Conservation (phyloP, 1,140 invertebrate species). For the Chironomus striatipennis region DNA sequence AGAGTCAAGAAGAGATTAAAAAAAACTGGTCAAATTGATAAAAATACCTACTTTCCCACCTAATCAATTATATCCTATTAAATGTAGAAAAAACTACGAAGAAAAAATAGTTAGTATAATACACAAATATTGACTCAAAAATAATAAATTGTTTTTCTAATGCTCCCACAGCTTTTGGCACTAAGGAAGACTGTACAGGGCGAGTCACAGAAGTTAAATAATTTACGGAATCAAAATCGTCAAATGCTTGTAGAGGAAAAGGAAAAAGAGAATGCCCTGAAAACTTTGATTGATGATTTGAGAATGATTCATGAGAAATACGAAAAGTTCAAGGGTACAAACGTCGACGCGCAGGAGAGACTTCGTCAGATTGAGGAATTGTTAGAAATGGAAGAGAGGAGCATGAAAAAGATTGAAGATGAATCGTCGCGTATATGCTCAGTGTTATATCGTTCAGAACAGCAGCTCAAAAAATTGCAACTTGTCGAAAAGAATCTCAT, state of each 20-base stretch:
- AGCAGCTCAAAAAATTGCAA: constrained; percentile 30
- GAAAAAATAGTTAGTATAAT: too few relatives aligned
- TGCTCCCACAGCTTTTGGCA: neutral
- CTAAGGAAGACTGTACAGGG: neutral
- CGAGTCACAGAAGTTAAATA: neutral
- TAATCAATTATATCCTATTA: too few relatives aligned
- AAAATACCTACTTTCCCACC: too few relatives aligned
- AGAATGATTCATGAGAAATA: constrained; percentile 30
- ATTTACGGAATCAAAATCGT: constrained; percentile 34
- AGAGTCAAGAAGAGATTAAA: too few relatives aligned
- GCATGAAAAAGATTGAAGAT: constrained; percentile 30
- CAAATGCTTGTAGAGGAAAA: constrained; percentile 28
- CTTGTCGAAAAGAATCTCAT: constrained; percentile 31
- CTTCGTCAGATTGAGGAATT: constrained; percentile 36
- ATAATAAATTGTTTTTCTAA: too few relatives aligned
- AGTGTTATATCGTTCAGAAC: constrained; percentile 34
- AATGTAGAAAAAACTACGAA: too few relatives aligned
- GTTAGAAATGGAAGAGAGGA: constrained; percentile 32
- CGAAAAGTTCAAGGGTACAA: constrained; percentile 31
- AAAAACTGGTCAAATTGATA: too few relatives aligned
- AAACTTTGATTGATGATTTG: constrained; percentile 28
- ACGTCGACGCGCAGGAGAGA: constrained; percentile 33
- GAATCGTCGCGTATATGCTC: constrained; percentile 34
- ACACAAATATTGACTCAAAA: too few relatives aligned
- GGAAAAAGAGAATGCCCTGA: constrained; percentile 28